Base-by-base conservation (phyloP, 2,113 vertebrate genomes). In the Lophochroa leadbeateri region DNA sequence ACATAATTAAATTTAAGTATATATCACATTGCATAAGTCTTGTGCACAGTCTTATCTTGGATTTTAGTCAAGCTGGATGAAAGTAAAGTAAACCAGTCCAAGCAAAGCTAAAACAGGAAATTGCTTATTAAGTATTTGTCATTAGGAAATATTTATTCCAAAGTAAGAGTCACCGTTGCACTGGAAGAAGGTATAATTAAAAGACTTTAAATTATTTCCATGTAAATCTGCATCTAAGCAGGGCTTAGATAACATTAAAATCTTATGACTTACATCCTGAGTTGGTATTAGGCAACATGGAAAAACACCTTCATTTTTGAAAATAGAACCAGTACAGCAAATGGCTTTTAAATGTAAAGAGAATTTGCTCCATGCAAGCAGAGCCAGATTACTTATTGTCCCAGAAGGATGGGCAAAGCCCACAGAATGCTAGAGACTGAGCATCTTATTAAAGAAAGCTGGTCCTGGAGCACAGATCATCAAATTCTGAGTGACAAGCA, bases 31-130 rank as follows among this genome's bases (percentile, higher is more conserved):
- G 23, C 3, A 0, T 7, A 85, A 77, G 4, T 55, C 9, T 65
- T 67, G 7, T 50, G 37, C 63, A 16, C 44, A 71, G 74, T 33
- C 20, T 85, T 87, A 43, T 44, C 24, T 61, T 94, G 67, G 75
- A 47, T 79, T 89, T 90, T 55, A 64, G 78, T 93, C 70, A 87
- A 85, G 39, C 7, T 71, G 70, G 33, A 79, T 27, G 46, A 71
- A 71, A 86, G 16, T 78, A 29, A 69, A 94, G 60, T 37, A 89
- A 86, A 76, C 13, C 7, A 57, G 29, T 16, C 41, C 64, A 89
- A 79, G 16, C 8, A 92, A 90, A 93, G 87, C 18, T 50, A 82
- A 90, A 85, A 4, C 43, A 91, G 81, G 55, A 96, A 91, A 84
- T 71, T 31, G 27, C 46, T 84, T 70, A 52, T 37, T 63, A 86